These are phyloP conservation scores for Tokudaia muenninki DNA, from an alignment of 2,797 vertebrate genomes.

Conservation along the genomic window DNA sequence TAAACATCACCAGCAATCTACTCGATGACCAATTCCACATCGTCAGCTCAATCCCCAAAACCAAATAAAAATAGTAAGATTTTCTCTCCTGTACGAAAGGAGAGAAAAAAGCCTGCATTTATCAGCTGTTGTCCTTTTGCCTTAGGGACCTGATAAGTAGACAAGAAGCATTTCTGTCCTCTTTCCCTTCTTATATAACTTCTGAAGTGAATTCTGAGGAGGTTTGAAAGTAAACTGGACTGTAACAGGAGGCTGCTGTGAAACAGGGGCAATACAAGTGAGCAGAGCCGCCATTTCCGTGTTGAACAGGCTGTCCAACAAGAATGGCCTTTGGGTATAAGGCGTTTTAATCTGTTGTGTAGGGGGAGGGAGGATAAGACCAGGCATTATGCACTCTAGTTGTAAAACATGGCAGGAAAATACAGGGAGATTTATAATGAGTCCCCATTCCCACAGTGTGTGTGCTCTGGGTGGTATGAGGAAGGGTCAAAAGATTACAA, in stretches of 20 bases:
- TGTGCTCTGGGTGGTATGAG: rapidly evolving
- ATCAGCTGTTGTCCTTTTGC: background rate
- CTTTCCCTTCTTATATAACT: background rate
- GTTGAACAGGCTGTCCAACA: background rate
- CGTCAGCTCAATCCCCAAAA: background rate
- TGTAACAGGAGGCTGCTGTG: background rate
- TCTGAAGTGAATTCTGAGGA: background rate
- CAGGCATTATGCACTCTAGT: background rate
- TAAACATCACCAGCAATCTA: background rate
- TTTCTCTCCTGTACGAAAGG: conserved; percentile 9
- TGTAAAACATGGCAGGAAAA: background rate
- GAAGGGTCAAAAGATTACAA: background rate
- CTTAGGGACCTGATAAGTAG: background rate
- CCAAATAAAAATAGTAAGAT: background rate
- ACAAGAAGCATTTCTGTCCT: background rate
- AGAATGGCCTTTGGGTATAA: background rate
- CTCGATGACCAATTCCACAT: rapidly evolving
- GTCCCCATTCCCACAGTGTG: background rate
- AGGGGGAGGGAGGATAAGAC: background rate
- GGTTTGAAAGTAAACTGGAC: background rate
- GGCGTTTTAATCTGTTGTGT: background rate
- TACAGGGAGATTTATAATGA: background rate
- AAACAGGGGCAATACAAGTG: background rate
- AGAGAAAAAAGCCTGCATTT: too few species aligned
- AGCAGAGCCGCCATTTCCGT: background rate